Evolutionary conservation across 2,113 vertebrate species (phyloP), one percentile per base, ranked within the genome.

Genomic region (Amblyopsis rosae): DNA sequence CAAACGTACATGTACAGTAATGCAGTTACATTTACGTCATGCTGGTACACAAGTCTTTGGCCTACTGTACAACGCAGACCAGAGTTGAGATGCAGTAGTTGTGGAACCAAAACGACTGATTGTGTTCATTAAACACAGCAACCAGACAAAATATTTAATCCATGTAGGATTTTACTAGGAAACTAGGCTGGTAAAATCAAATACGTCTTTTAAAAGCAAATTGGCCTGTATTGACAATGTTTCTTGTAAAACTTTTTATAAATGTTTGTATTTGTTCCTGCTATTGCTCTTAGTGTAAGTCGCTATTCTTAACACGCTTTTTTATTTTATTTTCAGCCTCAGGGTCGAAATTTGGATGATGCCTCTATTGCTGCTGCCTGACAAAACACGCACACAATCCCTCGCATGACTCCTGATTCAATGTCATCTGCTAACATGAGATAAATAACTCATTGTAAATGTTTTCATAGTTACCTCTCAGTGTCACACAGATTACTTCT

Each of bases 361-460:
- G 82, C 89, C 70, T 98, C 93, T 0, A 96, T 98, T 19, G 95
- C 93, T 50, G 96, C 98, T 49, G 96, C 96, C 0, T 99, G 88
- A 94, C 35, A 63, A 60, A 5, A 12, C 57, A 33, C 26, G 12
- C 54, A 33, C 26, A 5, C 57, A 33, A 12, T 33, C 26, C 32
- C 57, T 12, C 32, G 12, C 57, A 51, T 15, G 11, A 10, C 49
- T 15, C 11, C 0, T 15, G 49, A 51, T 15, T 51, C 49, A 51
- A 1, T 41, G 35, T 41, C 1, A 41, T 5, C 35, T 41, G 35
- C 35, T 41, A 41, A 41, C 35, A 8, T 41, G 35, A 6, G 35
- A 41, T 41, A 41, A 41, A 3, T 5, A 41, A 41, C 35, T 41
- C 4, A 41, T 41, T 41, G 35, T 41, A 41, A 41, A 41, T 41